Base-by-base conservation (phyloP, 1,140 invertebrate species). In the Odontomachus brunneus region DNA sequence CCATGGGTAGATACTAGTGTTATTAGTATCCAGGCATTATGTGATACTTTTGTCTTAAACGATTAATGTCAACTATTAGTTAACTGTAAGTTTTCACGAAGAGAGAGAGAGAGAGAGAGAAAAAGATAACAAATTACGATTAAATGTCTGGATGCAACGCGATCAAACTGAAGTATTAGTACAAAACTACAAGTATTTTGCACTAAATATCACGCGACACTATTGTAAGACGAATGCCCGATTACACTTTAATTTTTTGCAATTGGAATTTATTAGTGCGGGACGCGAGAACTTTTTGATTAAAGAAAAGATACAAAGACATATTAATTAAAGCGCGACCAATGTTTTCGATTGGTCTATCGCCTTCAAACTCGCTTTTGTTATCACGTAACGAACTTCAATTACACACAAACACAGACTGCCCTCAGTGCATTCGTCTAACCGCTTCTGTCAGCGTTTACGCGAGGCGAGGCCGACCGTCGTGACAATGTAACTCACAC, bases 401-500 rank as follows among this genome's bases (percentile, higher is more conserved):
- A 66, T 11, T 44, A 11, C 38, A 11, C 38, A 11, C 38, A 44
- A 5, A 33, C 15, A 76, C 19, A 4, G 38, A n/a, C n/a, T n/a
- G n/a, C n/a, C n/a, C n/a, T 44, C 66, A 2, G 19, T 65, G 48
- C 51, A 48, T 60, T 59, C 22, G 33, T 17, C 11, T 14, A 59
- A 80, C n/a, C 65, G 44, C 5, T 71, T 80, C 75, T 71, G 75
- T 57, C 65, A 80, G 69, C 14, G 12, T 57, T 57, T 55, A 69
- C 29, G 29, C 38, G 24, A 69, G 49, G 26, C 33, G 2, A 26
- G 17, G 60, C 57, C 26, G 29, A 62, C 24, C 38, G 38, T 74
- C 51, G 33, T 80, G 33, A 75, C 74, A 65, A 78, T 76, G 63
- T 82, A 51, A 83, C 12, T 26, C 48, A 44, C n/a, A 55, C 44